phyloP scores from a whole-genome alignment of 2,797 vertebrate genomes.

The Dendrocincla tyrannina region DNA sequence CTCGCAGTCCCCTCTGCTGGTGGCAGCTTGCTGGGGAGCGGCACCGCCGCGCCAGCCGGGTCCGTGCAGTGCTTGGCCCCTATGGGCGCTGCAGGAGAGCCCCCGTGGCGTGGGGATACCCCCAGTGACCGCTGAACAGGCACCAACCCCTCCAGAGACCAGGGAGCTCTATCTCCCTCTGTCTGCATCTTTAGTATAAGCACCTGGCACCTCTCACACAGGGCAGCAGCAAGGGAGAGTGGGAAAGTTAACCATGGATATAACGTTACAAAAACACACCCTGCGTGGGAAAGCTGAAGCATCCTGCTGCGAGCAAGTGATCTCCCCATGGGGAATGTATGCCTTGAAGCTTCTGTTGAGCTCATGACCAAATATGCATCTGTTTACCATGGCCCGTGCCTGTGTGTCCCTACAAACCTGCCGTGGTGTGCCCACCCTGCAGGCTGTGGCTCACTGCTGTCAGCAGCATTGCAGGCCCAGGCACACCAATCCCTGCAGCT shows the following conservation, averaged over 20 bases:
- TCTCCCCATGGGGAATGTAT: rapidly evolving
- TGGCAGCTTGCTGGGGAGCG: not conserved
- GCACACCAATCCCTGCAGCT: not conserved
- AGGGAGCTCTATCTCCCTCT: not conserved
- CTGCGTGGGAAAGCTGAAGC: not conserved
- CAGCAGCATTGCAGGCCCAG: not conserved
- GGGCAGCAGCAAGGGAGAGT: not conserved
- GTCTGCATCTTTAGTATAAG: rapidly evolving
- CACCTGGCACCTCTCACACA: not conserved
- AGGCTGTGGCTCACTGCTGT: not conserved
- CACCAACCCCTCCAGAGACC: not conserved
- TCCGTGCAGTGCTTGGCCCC: not conserved
- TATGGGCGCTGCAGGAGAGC: rapidly evolving
- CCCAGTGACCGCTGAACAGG: rapidly evolving
- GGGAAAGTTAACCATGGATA: not conserved
- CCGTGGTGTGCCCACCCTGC: rapidly evolving
- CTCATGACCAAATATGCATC: not conserved
- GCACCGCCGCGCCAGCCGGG: not conserved
- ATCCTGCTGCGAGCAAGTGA: not conserved
- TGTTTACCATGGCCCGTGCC: rapidly evolving
- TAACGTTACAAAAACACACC: not conserved
- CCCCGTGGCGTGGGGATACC: rapidly evolving
- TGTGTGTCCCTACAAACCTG: not conserved
- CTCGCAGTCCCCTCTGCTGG: slow-evolving; percentile 61
- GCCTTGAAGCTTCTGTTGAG: not conserved